Percentiles rank a stretch among this genome's conserved stretches.
Conservation (phyloP, 2,888 invertebrate genomes). For the Lutraria lutraria region DNA sequence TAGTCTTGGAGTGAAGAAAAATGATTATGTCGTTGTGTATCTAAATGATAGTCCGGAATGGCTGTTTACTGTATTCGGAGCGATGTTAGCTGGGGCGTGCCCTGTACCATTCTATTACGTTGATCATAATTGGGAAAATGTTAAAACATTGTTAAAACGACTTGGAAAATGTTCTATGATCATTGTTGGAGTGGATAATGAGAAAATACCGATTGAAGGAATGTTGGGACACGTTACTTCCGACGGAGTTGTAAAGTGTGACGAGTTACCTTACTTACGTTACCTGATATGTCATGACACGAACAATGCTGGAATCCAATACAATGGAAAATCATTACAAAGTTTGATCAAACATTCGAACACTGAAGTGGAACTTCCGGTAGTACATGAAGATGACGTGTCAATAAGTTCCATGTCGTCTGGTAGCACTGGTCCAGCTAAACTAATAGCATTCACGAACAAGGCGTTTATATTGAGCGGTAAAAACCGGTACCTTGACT, state of each 20-base stretch:
- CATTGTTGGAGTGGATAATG: not conserved
- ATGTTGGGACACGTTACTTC: not conserved
- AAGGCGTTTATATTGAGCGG: not conserved
- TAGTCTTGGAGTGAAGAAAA: not conserved
- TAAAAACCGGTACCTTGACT: not conserved
- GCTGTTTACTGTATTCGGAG: not conserved
- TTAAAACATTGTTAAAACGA: not conserved
- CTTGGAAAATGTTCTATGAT: not conserved
- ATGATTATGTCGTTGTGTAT: not conserved
- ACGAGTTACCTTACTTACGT: not conserved
- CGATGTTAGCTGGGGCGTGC: not conserved
- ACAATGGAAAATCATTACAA: not conserved
- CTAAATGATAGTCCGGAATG: not conserved
- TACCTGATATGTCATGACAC: not conserved
- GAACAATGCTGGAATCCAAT: not conserved
- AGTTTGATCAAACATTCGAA: not conserved
- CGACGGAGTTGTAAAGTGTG: not conserved
- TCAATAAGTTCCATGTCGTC: not conserved
- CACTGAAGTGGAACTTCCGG: not conserved
- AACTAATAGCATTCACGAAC: not conserved
- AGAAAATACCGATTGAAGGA: not conserved
- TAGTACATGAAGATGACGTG: not conserved
- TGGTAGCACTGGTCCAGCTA: not conserved
- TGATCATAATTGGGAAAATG: not conserved
- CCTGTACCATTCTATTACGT: not conserved